Evolutionary conservation across 2,888 invertebrate species (phyloP), one percentile per base, ranked within the genome.

Genomic region (Tridacna gigas): DNA sequence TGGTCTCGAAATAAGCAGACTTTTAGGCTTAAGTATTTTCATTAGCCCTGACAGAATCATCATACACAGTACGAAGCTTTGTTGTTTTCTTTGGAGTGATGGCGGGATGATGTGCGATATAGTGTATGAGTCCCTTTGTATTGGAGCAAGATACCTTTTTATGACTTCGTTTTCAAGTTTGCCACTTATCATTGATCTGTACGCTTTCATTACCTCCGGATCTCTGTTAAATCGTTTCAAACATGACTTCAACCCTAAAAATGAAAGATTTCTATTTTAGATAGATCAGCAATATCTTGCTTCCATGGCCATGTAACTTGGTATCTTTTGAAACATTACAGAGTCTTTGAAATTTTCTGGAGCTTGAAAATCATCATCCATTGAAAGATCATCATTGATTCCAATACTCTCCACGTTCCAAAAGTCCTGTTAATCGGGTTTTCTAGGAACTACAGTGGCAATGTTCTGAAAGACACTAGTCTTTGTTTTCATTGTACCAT

Each of bases 341-440:
- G 79, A 51, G 20, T 79, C 48, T n/a, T 56, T 48, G 47, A 78
- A 78, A 13, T 77, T 28, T 15, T 75, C 80, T 63, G 76, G 67
- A 61, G 80, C 80, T 63, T 63, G 22, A 20, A 26, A 25, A 60
- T 75, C 80, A 26, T 80, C 69, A 9, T 65, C 20, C 47, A 61
- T 75, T 0, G 20, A 20, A 25, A n/a, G 56, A 61, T 75, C 63
- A 28, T 76, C 75, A 0, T 76, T 18, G 48, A 80, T 76, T 63
- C 75, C 80, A 28, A 76, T 80, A 0, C 75, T 76, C 26, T 80
- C 80, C 48, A 80, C n/a, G 25, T 75, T 76, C 76, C 80, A 76
- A 22, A 80, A 56, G 45, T 75, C 80, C 28, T 80, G 47, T 22
- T 67, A 28, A n/a, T n/a, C n/a, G n/a, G 18, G 12, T 13, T 51